A percentile compares a stretch with the other conserved stretches of the same genome.
phyloP scores from a whole-genome alignment of 1,140 invertebrate genomes.

The Microplitis demolitor region DNA sequence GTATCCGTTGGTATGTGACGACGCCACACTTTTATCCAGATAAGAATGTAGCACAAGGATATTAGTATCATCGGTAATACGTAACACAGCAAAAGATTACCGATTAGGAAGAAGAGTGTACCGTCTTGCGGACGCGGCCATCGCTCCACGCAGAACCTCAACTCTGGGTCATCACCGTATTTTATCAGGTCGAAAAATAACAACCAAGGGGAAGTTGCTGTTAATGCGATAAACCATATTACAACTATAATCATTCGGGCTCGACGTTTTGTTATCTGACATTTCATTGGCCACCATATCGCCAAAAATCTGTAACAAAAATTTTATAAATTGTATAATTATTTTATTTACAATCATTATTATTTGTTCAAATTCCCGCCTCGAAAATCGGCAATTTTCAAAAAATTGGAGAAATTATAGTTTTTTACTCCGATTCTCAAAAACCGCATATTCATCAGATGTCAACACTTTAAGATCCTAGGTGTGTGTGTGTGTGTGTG shows the following conservation, averaged over 20 bases:
- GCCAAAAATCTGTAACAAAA: slow-evolving; percentile 84
- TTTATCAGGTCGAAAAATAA: slow-evolving; percentile 86
- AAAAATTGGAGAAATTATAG: too few species aligned
- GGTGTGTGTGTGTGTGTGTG: too few species aligned
- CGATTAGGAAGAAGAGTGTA: slow-evolving; percentile 85
- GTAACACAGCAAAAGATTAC: slow-evolving; percentile 89
- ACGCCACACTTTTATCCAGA: slow-evolving; percentile 90
- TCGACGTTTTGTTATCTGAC: slow-evolving; percentile 85
- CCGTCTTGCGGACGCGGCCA: slow-evolving; percentile 84
- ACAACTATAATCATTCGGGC: slow-evolving; percentile 86
- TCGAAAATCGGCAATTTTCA: too few species aligned
- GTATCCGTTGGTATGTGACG: slow-evolving; percentile 87
- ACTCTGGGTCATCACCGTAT: slow-evolving; percentile 72
- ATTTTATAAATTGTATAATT: background rate
- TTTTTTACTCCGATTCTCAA: too few species aligned
- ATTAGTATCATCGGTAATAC: slow-evolving; percentile 91
- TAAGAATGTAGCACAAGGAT: slow-evolving; percentile 88
- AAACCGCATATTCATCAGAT: too few species aligned
- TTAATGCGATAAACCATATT: slow-evolving; percentile 87
- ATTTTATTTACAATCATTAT: background rate
- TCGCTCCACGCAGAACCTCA: slow-evolving; percentile 78
- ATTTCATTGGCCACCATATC: slow-evolving; percentile 92
- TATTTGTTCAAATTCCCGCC: background rate
- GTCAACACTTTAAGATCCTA: too few species aligned
- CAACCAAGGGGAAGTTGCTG: slow-evolving; percentile 86